A percentile compares a stretch with the other conserved stretches of the same genome.
phyloP scores from a whole-genome alignment of 2,113 vertebrate species.

The crab-eating macaque (Macaca fascicularis) region T2T-MFA8v1.1 NC_088378.1:15083501-15084000 shows the following conservation, averaged over 20 bases:
- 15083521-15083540: conserved; percentile 57
- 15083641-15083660: conserved; percentile 96
- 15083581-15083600: conserved; percentile 93
- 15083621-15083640: conserved; percentile 93
- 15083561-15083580: conserved; percentile 93
- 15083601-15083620: conserved; percentile 99
- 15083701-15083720: conserved; percentile 86
- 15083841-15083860: neutral
- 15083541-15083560: conserved; percentile 98
- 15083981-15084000: neutral
- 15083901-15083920: neutral
- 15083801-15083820: neutral
- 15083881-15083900: neutral
- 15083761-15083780: neutral
- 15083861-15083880: neutral
- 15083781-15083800: neutral
- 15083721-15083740: conserved; percentile 49
- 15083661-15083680: conserved; percentile 83
- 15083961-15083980: neutral
- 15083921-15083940: neutral
- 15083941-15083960: neutral
- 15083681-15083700: conserved; percentile 60
- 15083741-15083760: neutral
- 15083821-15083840: conserved; percentile 43
- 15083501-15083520: neutral